These are phyloP conservation scores for Speoplatyrhinus poulsoni DNA, from an alignment of 2,113 vertebrate species.

Conservation along the genomic window DNA sequence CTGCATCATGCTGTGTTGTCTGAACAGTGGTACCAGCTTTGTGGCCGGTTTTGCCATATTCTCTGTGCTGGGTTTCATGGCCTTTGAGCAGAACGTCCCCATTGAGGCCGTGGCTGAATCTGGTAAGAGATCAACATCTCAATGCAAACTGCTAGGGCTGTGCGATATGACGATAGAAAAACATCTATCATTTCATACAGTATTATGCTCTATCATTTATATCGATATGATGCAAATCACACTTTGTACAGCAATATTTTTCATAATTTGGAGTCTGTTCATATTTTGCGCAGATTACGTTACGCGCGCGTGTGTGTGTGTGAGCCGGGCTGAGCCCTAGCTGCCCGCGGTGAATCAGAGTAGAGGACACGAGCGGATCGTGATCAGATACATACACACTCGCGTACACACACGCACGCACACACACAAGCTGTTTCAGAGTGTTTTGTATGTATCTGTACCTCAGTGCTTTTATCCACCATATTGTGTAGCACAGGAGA, in stretches of 20 bases:
- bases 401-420: not conserved
- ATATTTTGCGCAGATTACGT: too few relatives aligned
- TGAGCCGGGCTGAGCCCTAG: too few relatives aligned
- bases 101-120: conserved; percentile 97
- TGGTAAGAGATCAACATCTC: conserved; percentile 75
- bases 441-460: conserved; percentile 1
- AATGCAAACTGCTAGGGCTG: not conserved
- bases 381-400: too few relatives aligned
- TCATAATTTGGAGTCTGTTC: too few relatives aligned
- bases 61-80: conserved; percentile 98
- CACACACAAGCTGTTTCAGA: not conserved
- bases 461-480: not conserved
- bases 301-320: not conserved
- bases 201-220: too few relatives aligned
- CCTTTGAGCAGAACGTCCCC: conserved; percentile 93
- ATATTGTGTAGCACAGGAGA: conserved; percentile 26
- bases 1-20: conserved; percentile 95
- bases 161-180: not conserved
- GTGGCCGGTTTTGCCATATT: conserved; percentile 98
- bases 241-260: too few relatives aligned
- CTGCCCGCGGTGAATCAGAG: too few relatives aligned
- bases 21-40: conserved; percentile 98
- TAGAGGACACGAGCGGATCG: too few relatives aligned
- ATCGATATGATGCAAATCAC: too few relatives aligned
- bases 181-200: too few relatives aligned